Conservation (phyloP, 2,888 invertebrate species). For the Epirrita christyi region DNA sequence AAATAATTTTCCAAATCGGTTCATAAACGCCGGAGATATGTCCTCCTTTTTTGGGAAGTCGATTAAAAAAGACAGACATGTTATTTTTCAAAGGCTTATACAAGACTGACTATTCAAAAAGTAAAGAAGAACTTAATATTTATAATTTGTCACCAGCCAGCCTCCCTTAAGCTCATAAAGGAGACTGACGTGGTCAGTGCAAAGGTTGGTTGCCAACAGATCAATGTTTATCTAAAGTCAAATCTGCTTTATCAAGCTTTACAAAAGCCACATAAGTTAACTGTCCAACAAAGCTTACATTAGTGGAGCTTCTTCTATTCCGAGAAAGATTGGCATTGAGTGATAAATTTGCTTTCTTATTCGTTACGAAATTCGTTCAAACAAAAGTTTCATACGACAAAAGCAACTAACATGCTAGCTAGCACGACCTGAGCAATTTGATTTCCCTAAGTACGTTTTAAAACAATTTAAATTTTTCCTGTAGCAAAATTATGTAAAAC, state of each 20-base stretch:
- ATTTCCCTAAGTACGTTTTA: constrained; percentile 4
- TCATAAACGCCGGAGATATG: too few species aligned
- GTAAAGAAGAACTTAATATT: too few species aligned
- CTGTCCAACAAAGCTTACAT: not conserved
- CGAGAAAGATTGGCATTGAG: not conserved
- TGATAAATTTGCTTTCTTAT: not conserved
- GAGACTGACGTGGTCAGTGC: too few species aligned
- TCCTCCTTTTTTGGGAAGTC: too few species aligned
- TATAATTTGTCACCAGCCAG: too few species aligned
- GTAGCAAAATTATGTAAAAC: constrained; percentile 22
- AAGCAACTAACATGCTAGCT: not conserved
- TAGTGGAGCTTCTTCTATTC: not conserved
- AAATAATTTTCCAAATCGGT: too few species aligned
- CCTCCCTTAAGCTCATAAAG: too few species aligned
- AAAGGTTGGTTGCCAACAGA: too few species aligned
- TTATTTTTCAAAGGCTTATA: too few species aligned
- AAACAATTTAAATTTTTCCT: constrained; percentile 15
- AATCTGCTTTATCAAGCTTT: not conserved
- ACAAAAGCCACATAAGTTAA: not conserved
- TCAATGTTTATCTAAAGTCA: too few species aligned
- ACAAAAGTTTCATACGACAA: not conserved
- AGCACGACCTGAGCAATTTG: not conserved
- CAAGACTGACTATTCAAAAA: too few species aligned
- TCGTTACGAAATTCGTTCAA: not conserved
- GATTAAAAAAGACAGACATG: too few species aligned